These are phyloP conservation scores for Echiichthys vipera DNA, from an alignment of 2,797 vertebrate genomes.

Conservation along the genomic window DNA sequence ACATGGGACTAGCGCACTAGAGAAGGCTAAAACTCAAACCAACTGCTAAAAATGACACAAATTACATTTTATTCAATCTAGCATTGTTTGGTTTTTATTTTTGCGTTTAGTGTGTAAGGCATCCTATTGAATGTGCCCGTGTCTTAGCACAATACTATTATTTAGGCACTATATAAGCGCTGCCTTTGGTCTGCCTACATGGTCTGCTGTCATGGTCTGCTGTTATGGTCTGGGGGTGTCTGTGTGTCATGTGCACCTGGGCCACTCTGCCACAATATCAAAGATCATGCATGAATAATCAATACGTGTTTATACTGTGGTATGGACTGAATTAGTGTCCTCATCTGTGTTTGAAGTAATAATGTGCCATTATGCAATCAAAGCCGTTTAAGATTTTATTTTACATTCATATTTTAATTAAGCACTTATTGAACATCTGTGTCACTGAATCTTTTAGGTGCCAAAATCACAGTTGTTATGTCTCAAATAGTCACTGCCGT, in stretches of 20 bases:
- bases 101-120: background rate
- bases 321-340: constrained; percentile 26
- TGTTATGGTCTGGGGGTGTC: constrained; percentile 5
- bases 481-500: background rate
- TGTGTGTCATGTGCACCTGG: constrained; percentile 31
- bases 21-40: background rate
- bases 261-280: constrained; percentile 49
- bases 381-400: constrained; percentile 6
- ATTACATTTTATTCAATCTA: background rate
- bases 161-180: background rate
- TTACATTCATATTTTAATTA: background rate
- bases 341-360: constrained; percentile 3
- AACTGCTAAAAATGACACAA: background rate
- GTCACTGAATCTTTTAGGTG: background rate
- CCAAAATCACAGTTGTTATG: background rate
- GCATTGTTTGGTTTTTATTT: background rate
- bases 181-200: constrained; percentile 21
- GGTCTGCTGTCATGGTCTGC: constrained; percentile 3
- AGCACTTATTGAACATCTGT: background rate
- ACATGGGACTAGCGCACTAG: background rate
- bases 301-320: constrained; percentile 15
- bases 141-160: background rate
- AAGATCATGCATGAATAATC: constrained; percentile 49
- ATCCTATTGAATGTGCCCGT: background rate
- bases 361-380: background rate